These are phyloP conservation scores for Camelus bactrianus DNA, from an alignment of 2,113 vertebrate species.

Conservation along the genomic window DNA sequence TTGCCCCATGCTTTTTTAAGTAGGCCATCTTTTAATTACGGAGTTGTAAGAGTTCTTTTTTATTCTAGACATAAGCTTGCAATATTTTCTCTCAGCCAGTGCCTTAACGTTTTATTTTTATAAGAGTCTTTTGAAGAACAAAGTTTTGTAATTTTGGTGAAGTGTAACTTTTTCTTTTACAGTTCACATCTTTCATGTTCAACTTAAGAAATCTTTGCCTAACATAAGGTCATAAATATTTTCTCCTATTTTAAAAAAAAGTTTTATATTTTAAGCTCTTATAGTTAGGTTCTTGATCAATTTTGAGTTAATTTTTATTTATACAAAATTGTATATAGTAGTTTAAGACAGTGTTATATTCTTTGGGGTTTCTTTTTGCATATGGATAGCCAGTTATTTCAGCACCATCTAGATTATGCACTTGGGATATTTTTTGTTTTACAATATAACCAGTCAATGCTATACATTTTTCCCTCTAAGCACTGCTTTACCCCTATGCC, in stretches of 20 bases:
- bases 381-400: neutral
- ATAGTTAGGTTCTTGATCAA: neutral
- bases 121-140: neutral
- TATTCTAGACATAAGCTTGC: neutral
- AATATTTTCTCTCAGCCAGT: neutral
- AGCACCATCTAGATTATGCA: neutral
- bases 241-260: neutral
- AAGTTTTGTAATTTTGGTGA: neutral
- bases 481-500: neutral
- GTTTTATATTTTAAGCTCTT: neutral
- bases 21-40: neutral
- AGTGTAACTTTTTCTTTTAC: neutral
- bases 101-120: neutral
- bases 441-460: neutral
- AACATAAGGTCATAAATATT: neutral
- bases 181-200: neutral
- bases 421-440: neutral
- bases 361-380: neutral
- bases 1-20: neutral
- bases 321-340: neutral
- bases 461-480: neutral
- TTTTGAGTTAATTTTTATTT: neutral
- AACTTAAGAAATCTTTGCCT: conserved; percentile 14
- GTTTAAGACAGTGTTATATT: neutral
- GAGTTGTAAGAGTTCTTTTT: neutral